Evolutionary conservation across 1,140 invertebrate genomes (phyloP).

Genomic region (Achatina immaculata): DNA sequence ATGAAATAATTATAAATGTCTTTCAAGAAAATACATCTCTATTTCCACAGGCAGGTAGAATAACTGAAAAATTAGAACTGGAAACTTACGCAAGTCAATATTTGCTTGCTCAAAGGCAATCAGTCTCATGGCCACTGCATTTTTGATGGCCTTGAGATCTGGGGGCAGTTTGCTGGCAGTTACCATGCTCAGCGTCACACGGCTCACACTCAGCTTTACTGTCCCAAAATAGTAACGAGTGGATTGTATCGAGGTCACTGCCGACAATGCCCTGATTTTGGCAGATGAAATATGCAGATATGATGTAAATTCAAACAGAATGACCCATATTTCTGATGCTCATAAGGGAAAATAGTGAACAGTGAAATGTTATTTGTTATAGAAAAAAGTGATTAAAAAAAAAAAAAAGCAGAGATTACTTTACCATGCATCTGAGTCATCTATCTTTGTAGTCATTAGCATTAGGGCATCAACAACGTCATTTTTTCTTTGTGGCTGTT

Average conservation of each 20-base stretch:
- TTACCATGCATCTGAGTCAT: too few relatives aligned
- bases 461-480: too few relatives aligned
- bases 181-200: slow-evolving; percentile 86
- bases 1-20: too few relatives aligned
- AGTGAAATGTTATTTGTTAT: background rate
- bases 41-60: too few relatives aligned
- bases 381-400: background rate
- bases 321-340: too few relatives aligned
- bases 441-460: too few relatives aligned
- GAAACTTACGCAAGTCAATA: slow-evolving; percentile 80
- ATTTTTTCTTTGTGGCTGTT: too few relatives aligned
- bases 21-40: too few relatives aligned
- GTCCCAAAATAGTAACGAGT: slow-evolving; percentile 88
- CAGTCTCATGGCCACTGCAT: slow-evolving; percentile 86
- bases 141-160: slow-evolving; percentile 85
- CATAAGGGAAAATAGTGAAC: background rate
- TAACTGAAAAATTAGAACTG: slow-evolving; percentile 15
- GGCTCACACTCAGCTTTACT: slow-evolving; percentile 83
- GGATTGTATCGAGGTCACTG: slow-evolving; percentile 84
- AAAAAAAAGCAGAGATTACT: too few relatives aligned
- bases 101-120: slow-evolving; percentile 97
- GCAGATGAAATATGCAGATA: too few relatives aligned
- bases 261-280: slow-evolving; percentile 73
- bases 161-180: slow-evolving; percentile 82
- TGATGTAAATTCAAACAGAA: too few relatives aligned